Evolutionary conservation across 2,113 vertebrate species (phyloP), one percentile per base, ranked within the genome.

Genomic region (Lethenteron reissneri): DNA sequence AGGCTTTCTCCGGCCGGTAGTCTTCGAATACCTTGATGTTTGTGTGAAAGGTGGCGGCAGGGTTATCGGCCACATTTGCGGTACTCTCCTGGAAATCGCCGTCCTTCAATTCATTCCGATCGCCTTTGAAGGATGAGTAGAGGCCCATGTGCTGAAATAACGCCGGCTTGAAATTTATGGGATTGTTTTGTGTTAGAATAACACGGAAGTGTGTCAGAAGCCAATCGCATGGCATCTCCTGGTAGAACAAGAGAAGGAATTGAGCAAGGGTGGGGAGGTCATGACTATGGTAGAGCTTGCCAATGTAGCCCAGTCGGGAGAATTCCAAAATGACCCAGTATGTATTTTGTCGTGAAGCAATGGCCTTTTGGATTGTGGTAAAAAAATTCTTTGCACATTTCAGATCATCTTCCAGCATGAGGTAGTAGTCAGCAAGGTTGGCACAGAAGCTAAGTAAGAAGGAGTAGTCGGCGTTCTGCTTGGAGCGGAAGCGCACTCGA

Each of bases 201-300:
- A 74, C 75, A 71, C 79, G 77, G 72, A 92, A 92, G 70, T 88
- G 83, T 11, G 58, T 60, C 71, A 94, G 75, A 71, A 96, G 75
- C 80, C 84, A 84, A 74, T 90, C 87, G 0, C 84, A 87, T 0
- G 87, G 86, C 81, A 84, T 85, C 74, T 89, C 85, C 76, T 83
- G 84, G 74, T 85, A 88, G 79, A 92, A 92, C 21, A 92, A 81
- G 69, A 86, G 81, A 15, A 92, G 82, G 74, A 94, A 88, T 3
- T 77, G 77, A 2, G 82, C 79, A 73, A 92, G 77, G 14, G 75
- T 82, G 57, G 83, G 79, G 15, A 92, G 81, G 62, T 92, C 81
- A 0, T 70, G 75, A 1, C 83, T 83, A 68, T 57, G 83, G 75
- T 92, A 87, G 11, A 92, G 86, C 72, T 90, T 89, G 1, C 89